A percentile compares a stretch with the other conserved stretches of the same genome.
phyloP scores from a whole-genome alignment of 2,113 vertebrate species.

The Macaca nemestrina region DNA sequence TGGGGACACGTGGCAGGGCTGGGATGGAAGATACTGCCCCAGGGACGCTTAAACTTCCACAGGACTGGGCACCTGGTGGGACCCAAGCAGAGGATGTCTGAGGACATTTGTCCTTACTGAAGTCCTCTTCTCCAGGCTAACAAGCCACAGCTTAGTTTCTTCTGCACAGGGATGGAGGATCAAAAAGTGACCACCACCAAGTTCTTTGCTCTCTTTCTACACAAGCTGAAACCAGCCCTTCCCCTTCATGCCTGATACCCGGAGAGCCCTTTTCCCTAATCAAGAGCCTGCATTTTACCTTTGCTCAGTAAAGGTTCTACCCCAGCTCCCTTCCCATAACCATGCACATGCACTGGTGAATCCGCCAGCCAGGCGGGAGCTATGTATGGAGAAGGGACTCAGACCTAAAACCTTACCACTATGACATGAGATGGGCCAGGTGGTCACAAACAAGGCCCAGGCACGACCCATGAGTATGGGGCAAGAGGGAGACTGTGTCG shows the following conservation, averaged over 20 bases:
- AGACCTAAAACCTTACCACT: background rate
- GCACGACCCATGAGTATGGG: background rate
- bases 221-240: background rate
- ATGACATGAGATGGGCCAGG: background rate
- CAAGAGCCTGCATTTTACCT: background rate
- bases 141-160: background rate
- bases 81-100: background rate
- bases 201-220: conserved; percentile 4
- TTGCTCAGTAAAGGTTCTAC: background rate
- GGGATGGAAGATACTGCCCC: background rate
- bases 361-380: background rate
- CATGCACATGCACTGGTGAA: no score
- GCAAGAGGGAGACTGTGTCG: background rate
- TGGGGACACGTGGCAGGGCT: background rate
- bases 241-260: background rate
- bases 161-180: background rate
- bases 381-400: background rate
- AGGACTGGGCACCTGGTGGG: background rate
- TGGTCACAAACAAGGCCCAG: background rate
- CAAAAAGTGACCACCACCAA: background rate
- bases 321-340: background rate
- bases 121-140: background rate
- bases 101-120: background rate
- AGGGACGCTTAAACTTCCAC: background rate
- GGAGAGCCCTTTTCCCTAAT: background rate